Evolutionary conservation across 2,888 invertebrate species (phyloP).

Genomic region (Drepanosiphum platanoidis): DNA sequence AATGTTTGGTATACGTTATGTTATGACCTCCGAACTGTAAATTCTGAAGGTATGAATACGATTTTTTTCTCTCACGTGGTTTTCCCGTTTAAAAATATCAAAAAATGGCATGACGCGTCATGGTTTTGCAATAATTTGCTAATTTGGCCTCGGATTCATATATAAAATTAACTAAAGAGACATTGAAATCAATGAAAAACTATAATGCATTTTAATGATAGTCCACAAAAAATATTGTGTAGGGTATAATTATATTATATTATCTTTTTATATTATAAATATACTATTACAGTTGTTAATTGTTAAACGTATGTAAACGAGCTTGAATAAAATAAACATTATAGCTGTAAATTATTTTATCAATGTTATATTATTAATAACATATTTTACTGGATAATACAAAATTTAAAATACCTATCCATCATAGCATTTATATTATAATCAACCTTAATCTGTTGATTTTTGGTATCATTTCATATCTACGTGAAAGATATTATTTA

Average conservation of each 20-base stretch:
- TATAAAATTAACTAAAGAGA: conserved; percentile 34
- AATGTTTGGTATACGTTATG: not conserved
- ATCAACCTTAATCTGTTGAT: no score
- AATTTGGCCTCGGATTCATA: conserved; percentile 32
- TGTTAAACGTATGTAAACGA: not conserved
- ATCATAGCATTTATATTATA: no score
- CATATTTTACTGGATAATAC: no score
- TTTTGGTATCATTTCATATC: no score
- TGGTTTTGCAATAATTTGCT: conserved; percentile 45
- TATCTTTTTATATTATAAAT: not conserved
- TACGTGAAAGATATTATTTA: not conserved
- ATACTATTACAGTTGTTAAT: not conserved
- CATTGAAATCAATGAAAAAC: conserved; percentile 52
- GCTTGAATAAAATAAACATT: not conserved
- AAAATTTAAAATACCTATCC: no score
- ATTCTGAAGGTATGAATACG: conserved; percentile 36
- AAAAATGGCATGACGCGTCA: conserved; percentile 45
- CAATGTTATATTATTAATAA: no score
- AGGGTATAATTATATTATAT: conserved; percentile 21
- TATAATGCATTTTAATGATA: conserved; percentile 42
- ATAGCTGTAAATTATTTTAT: no score
- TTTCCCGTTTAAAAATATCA: conserved; percentile 51
- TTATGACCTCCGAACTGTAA: conserved; percentile 41
- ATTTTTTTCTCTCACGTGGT: conserved; percentile 40
- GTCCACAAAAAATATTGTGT: not conserved